phyloP scores from a whole-genome alignment of 2,888 invertebrate species.

The Cantharis nigra region DNA sequence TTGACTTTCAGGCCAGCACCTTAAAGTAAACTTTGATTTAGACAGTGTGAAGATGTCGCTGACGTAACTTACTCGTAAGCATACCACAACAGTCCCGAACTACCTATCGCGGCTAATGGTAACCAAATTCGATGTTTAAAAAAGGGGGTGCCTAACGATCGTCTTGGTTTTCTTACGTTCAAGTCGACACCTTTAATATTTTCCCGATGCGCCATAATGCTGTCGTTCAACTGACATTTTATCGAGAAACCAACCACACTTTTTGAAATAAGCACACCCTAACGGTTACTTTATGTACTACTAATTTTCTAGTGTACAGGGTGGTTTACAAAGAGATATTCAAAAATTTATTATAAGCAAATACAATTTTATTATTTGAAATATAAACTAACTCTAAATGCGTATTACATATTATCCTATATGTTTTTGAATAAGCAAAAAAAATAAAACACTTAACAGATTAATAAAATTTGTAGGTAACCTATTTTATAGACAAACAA shows the following conservation, averaged over 20 bases:
- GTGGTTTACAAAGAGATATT: no score
- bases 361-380: constrained; percentile 3
- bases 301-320: background rate
- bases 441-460: background rate
- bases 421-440: background rate
- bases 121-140: constrained; percentile 61
- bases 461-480: background rate
- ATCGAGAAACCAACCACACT: background rate
- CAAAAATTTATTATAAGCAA: background rate
- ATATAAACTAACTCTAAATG: constrained; percentile 11
- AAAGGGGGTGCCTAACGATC: constrained; percentile 69
- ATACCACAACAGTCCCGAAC: constrained; percentile 55
- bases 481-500: background rate
- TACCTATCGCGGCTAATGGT: constrained; percentile 56
- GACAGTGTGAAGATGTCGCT: background rate
- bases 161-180: constrained; percentile 64
- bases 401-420: background rate
- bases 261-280: background rate
- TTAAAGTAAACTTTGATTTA: constrained; percentile 29
- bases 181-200: constrained; percentile 40
- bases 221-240: background rate
- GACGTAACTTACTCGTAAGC: constrained; percentile 59
- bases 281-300: background rate
- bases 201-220: constrained; percentile 48
- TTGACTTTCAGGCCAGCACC: constrained; percentile 40